phyloP scores from a whole-genome alignment of 2,888 invertebrate species.

The Alloscopus bannaensis region DNA sequence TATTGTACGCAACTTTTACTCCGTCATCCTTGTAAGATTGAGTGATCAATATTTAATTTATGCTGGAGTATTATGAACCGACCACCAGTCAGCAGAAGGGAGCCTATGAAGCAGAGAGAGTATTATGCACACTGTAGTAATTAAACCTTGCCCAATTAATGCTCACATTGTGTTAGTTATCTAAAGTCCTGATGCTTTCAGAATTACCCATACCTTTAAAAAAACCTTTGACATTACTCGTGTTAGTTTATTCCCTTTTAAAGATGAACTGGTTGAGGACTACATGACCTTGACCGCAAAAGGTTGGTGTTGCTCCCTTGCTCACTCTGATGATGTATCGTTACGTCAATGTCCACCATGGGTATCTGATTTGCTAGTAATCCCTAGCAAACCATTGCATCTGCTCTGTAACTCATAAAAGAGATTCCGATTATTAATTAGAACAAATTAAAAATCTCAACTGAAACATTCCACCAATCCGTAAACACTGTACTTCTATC shows the following conservation, averaged over 20 bases:
- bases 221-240: too few relatives aligned
- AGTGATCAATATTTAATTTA: too few relatives aligned
- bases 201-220: not conserved
- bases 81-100: too few relatives aligned
- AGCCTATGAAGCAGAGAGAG: too few relatives aligned
- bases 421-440: conserved; percentile 12
- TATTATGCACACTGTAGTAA: too few relatives aligned
- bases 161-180: not conserved
- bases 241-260: conserved; percentile 14
- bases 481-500: not conserved
- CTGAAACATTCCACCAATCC: not conserved
- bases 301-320: conserved; percentile 38
- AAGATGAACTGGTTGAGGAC: conserved; percentile 55
- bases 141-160: not conserved
- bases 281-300: conserved; percentile 19
- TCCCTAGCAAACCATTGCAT: conserved; percentile 72
- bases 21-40: too few relatives aligned
- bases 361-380: conserved; percentile 74
- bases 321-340: conserved; percentile 27
- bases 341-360: conserved; percentile 69
- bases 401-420: conserved; percentile 59
- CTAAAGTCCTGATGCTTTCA: not conserved
- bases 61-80: too few relatives aligned
- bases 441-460: not conserved
- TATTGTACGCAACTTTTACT: too few relatives aligned